Evolutionary conservation across 2,888 invertebrate genomes (phyloP).

Genomic region (Aleiodes testaceus): DNA sequence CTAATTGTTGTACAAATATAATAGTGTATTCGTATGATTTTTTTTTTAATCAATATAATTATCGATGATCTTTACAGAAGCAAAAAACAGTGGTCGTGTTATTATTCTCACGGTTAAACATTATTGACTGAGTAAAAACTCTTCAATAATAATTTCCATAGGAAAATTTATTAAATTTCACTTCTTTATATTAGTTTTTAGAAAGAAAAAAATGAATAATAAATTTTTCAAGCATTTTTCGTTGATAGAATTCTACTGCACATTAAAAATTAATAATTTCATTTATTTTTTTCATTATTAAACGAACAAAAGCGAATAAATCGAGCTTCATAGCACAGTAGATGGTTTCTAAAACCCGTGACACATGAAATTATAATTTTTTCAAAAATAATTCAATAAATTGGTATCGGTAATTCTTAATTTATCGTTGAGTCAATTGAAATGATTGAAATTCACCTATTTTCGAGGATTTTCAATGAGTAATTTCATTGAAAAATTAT

Average conservation of each 20-base stretch:
- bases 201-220: not conserved
- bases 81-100: conserved; percentile 9
- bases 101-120: not conserved
- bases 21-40: conserved; percentile 51
- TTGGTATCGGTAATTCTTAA: not conserved
- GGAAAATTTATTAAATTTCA: not conserved
- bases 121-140: not conserved
- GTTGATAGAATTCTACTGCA: conserved; percentile 14
- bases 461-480: no score
- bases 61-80: conserved; percentile 17
- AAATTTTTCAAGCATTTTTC: not conserved
- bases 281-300: not conserved
- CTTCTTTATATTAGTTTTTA: not conserved
- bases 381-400: not conserved
- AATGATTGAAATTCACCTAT: not conserved
- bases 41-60: conserved; percentile 39
- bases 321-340: conserved; percentile 14
- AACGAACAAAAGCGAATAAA: not conserved
- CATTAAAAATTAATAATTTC: conserved; percentile 7
- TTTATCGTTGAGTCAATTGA: not conserved
- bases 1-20: conserved; percentile 60
- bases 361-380: not conserved
- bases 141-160: not conserved
- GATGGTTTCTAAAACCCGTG: not conserved
- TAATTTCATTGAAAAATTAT: no score